Base-by-base conservation (phyloP, 2,888 invertebrate genomes). In the Heliconius sara region DNA sequence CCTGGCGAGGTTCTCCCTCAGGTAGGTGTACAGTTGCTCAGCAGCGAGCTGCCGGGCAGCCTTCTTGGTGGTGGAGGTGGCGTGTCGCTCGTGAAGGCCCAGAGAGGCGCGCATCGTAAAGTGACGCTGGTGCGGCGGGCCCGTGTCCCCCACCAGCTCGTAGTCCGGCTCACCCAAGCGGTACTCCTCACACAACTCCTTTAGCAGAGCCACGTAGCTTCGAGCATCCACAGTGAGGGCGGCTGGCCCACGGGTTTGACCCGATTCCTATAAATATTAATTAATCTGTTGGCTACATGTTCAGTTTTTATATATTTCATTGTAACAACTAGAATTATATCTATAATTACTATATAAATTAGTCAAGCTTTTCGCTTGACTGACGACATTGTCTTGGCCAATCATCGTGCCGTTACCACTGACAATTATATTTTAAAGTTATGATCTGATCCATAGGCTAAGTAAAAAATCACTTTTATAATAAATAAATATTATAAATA, bases 21-120 rank as follows among this genome's bases (percentile, higher is more conserved):
- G 88, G 86, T 92, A 93, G 30, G 71, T 70, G 89, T 94, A 94
- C 22, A 94, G 90, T 82, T 87, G 85, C 83, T 92, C 90, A 47
- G 97, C 96, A 66, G 96, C 96, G 52, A 95, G 89, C 86, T 97
- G 97, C 77, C 96, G 96, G 13, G 97, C 97, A 81, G 95, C 94
- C 88, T 96, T 96, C 88, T 97, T 97, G 78, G 96, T 97, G 84
- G 94, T 94, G 72, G 96, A 95, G 47, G 95, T 94, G 79, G 96
- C 96, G 83, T 89, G 86, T 79, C 96, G 96, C 84, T 85, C 87
- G 87, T 96, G 95, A 67, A 91, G 92, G 39, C 95, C 95, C 30
- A 97, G 92, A 80, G 87, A 85, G 85, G 96, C 96, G 81, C 95
- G 91, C 83, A 96, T 89, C 0, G 96, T 96, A 89, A 97, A 97